Base-by-base conservation (phyloP, 2,888 invertebrate genomes). In the Dascillus cervinus region DNA sequence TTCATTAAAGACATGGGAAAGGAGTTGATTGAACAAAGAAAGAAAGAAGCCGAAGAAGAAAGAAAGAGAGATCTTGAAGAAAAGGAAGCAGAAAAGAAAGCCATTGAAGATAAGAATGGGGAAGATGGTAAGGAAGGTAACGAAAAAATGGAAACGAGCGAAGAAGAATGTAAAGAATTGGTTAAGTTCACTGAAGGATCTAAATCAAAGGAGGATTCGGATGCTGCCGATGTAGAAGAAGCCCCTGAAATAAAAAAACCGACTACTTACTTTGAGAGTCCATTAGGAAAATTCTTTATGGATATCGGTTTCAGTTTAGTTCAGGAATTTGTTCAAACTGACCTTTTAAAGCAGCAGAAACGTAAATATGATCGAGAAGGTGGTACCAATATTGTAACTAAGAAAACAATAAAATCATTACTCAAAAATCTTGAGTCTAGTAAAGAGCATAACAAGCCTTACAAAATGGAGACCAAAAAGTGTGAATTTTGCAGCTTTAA, bases 311-410 rank as follows among this genome's bases (percentile, higher is more conserved):
- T 86, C 34, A 89, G 86, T 59, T 72, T 91, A 43, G 92, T 91
- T 2, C 89, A 91, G 62, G 92, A 95, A 60, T 85, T 80, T 61
- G 94, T 95, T 11, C 94, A 95, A 67, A 78, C 80, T n/a, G 95
- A 95, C 68, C 68, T 94, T 34, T 69, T 94, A 32, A 80, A 84
- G 46, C 82, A 88, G 54, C 90, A 92, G 59, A 85, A 84, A 58
- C 75, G 86, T 25, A 90, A 90, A 60, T 77, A 83, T 11, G 80
- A 82, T 46, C 77, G 79, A 44, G 81, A 79, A 64, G 71, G 74
- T 28, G 74, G 79, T 34, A 68, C 74, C 41, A 73, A 74, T 56
- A 73, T 82, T 4, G 73, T 75, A 41, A 82, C 85, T 8, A 81
- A 85, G 56, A 70, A 77, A 55, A 84, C 87, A 13, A 86, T 94